Conservation (phyloP, 2,888 invertebrate genomes). For the Nebria salina region DNA sequence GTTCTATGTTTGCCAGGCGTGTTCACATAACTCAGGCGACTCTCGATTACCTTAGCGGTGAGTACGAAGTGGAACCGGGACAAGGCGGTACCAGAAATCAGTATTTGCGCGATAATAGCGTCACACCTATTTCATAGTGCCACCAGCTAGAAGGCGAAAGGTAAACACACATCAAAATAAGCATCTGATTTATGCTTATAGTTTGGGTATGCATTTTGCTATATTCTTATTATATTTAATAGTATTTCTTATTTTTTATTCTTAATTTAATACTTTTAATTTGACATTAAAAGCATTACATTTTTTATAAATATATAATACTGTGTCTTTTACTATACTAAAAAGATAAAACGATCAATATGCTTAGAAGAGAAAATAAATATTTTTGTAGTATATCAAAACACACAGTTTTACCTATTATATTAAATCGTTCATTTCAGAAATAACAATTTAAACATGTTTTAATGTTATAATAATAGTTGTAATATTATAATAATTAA, state of each 20-base stretch:
- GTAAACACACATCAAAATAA: slow-evolving; percentile 62
- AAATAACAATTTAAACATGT: no score
- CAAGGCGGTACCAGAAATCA: slow-evolving; percentile 85
- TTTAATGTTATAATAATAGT: no score
- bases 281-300: no score
- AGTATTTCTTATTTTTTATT: not conserved
- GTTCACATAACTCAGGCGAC: slow-evolving; percentile 88
- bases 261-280: not conserved
- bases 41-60: slow-evolving; percentile 84
- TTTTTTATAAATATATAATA: no score
- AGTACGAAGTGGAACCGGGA: slow-evolving; percentile 91
- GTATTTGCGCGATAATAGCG: slow-evolving; percentile 83
- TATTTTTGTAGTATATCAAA: no score
- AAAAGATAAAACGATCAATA: no score
- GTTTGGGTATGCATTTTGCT: not conserved
- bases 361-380: no score
- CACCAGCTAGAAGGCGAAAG: slow-evolving; percentile 85
- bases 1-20: slow-evolving; percentile 64
- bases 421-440: no score
- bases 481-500: no score
- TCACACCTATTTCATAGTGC: slow-evolving; percentile 91
- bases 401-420: no score
- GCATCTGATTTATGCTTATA: not conserved
- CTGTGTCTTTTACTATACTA: no score
- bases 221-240: not conserved